Percentiles rank a stretch among this genome's conserved stretches.
Evolutionary conservation across 2,113 vertebrate species (phyloP).

Genomic region (Recurvirostra avosetta): DNA sequence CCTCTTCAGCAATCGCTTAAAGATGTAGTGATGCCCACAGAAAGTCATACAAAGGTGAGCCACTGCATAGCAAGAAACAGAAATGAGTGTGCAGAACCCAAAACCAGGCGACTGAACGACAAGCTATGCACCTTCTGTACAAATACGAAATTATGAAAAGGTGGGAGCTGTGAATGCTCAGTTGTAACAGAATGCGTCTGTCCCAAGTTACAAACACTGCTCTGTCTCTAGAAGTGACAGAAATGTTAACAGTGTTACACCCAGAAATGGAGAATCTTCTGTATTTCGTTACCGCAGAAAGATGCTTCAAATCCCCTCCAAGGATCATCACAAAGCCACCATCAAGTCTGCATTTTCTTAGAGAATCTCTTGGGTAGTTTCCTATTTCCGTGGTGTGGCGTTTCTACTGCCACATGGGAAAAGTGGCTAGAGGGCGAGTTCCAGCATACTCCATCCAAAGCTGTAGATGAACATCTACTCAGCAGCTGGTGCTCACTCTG

Average conservation of each 20-base stretch:
- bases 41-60: not conserved
- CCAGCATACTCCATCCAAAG: not conserved
- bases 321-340: not conserved
- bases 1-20: not conserved
- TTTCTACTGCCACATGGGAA: not conserved
- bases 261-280: not conserved
- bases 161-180: not conserved
- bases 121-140: not conserved
- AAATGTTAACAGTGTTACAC: rapidly evolving
- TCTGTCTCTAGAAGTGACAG: not conserved
- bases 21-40: not conserved
- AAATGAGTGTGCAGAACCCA: not conserved
- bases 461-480: not conserved
- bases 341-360: not conserved
- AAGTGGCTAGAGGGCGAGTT: not conserved
- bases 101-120: not conserved
- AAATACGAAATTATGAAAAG: not conserved
- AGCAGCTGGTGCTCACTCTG: not conserved
- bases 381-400: not conserved
- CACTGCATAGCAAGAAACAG: not conserved
- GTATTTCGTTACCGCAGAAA: not conserved
- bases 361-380: not conserved
- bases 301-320: not conserved
- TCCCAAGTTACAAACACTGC: not conserved
- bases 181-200: not conserved